Percentiles rank a stretch among this genome's conserved stretches.
phyloP scores from a whole-genome alignment of 2,888 invertebrate species.

The Cataglyphis albicans region DNA sequence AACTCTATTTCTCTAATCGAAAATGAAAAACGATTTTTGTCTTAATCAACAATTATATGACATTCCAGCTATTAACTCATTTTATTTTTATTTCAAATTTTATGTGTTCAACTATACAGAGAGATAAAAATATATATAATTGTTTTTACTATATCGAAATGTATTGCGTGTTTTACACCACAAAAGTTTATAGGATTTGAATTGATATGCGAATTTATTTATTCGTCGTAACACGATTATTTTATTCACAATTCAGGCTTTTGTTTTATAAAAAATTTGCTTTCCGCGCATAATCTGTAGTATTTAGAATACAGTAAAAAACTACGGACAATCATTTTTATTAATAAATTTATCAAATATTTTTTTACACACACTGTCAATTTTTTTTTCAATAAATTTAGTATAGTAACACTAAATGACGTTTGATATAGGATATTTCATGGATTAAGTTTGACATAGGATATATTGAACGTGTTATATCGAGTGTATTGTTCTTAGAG shows the following conservation, averaged over 20 bases:
- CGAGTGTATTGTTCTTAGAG: slow-evolving; percentile 25
- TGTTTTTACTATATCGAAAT: not conserved
- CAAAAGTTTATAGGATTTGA: not conserved
- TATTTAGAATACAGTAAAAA: not conserved
- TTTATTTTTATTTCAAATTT: not conserved
- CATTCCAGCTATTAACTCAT: not conserved
- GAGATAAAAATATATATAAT: not conserved
- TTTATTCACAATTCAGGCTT: not conserved
- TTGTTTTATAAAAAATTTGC: slow-evolving; percentile 9
- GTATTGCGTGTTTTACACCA: not conserved
- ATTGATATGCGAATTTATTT: not conserved
- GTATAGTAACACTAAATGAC: not conserved
- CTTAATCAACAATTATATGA: not conserved
- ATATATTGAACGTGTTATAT: slow-evolving; percentile 25
- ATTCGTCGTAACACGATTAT: not conserved
- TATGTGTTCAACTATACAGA: not conserved
- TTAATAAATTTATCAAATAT: not conserved
- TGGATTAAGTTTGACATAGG: slow-evolving; percentile 9
- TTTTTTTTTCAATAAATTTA: not conserved
- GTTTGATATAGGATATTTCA: not conserved
- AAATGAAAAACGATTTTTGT: not conserved
- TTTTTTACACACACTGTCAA: not conserved
- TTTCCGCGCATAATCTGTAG: not conserved
- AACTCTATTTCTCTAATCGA: slow-evolving; percentile 13
- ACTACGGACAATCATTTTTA: not conserved